phyloP scores from a whole-genome alignment of 1,140 invertebrate species.

The Eufriesea mexicana region DNA sequence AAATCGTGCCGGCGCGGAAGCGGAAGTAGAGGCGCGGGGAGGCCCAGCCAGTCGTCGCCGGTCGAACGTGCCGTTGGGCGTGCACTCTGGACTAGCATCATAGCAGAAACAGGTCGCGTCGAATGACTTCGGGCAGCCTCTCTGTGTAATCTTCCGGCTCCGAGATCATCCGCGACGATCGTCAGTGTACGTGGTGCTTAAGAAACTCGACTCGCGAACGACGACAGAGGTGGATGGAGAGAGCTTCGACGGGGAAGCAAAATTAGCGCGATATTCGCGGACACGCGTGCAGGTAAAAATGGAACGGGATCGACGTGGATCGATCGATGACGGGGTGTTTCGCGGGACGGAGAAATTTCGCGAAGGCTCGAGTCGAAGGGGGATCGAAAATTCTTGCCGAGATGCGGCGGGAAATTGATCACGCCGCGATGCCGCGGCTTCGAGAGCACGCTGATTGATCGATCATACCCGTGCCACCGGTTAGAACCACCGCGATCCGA shows the following conservation, averaged over 20 bases:
- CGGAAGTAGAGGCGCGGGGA: background rate
- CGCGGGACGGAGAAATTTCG: too few species aligned
- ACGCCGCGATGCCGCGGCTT: slow-evolving; percentile 20
- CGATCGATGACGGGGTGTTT: background rate
- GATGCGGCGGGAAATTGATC: slow-evolving; percentile 56
- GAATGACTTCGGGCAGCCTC: slow-evolving; percentile 40
- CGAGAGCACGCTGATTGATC: slow-evolving; percentile 58
- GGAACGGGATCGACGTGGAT: background rate
- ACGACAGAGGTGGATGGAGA: slow-evolving; percentile 32
- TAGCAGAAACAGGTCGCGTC: slow-evolving; percentile 60
- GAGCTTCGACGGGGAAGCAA: too few species aligned
- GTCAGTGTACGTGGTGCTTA: slow-evolving; percentile 41
- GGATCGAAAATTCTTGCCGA: background rate
- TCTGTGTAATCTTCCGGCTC: slow-evolving; percentile 2
- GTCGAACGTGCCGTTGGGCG: slow-evolving; percentile 46
- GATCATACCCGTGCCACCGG: slow-evolving; percentile 34
- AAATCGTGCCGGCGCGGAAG: background rate
- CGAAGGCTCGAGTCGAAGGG: background rate
- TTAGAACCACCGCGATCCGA: slow-evolving; percentile 22
- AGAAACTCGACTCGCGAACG: slow-evolving; percentile 34
- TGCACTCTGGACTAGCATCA: slow-evolving; percentile 64
- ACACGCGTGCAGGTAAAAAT: too few species aligned
- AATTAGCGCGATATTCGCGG: too few species aligned
- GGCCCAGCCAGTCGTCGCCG: background rate
- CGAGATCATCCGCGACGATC: slow-evolving; percentile 48